Conservation (phyloP, 2,888 invertebrate genomes). For the Taenaris catops region DNA sequence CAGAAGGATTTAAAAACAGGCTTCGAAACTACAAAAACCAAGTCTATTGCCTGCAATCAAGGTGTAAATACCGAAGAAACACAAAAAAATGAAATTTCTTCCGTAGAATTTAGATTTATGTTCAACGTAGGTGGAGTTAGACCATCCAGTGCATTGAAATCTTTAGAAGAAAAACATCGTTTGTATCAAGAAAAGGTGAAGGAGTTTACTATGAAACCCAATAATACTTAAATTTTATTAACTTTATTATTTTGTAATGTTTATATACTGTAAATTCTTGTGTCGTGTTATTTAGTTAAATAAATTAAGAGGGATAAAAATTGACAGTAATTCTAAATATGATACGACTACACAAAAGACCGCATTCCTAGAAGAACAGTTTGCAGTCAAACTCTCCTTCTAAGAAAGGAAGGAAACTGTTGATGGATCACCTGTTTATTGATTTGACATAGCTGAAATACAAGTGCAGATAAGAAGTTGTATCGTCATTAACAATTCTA, state of each 20-base stretch:
- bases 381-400: too few relatives aligned
- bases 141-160: constrained; percentile 49
- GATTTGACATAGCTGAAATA: too few relatives aligned
- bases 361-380: too few relatives aligned
- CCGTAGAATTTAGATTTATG: constrained; percentile 60
- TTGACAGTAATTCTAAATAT: too few relatives aligned
- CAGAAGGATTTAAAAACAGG: constrained; percentile 6
- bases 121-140: constrained; percentile 53
- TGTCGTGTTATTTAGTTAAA: background rate
- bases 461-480: too few relatives aligned
- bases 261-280: constrained; percentile 9
- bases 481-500: too few relatives aligned
- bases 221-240: constrained; percentile 13
- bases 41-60: constrained; percentile 37
- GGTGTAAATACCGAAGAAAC: constrained; percentile 36
- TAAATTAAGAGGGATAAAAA: too few relatives aligned
- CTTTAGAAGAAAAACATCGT: constrained; percentile 62
- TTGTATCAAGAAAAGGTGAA: constrained; percentile 67
- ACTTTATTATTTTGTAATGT: constrained; percentile 6
- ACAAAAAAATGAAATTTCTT: constrained; percentile 30
- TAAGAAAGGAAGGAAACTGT: too few relatives aligned
- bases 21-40: constrained; percentile 27
- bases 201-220: constrained; percentile 36
- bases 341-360: too few relatives aligned
- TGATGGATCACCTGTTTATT: too few relatives aligned